Evolutionary conservation across 2,797 vertebrate species (phyloP).

Genomic region (Falco naumanni): DNA sequence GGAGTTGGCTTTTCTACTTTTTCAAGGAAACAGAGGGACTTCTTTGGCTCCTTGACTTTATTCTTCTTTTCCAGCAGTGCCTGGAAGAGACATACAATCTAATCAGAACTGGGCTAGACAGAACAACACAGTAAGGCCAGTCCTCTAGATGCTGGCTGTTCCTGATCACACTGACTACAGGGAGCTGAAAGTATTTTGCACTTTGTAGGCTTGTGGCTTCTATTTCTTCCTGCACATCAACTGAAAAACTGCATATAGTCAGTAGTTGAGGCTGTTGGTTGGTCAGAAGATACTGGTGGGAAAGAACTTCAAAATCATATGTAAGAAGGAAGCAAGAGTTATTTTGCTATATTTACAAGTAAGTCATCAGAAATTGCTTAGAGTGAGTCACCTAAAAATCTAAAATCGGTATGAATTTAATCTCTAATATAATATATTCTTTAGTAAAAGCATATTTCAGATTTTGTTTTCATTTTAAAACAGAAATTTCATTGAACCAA

Average conservation of each 20-base stretch:
- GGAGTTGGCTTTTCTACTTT: conserved; percentile 77
- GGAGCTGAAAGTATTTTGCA: neutral
- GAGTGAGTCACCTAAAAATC: neutral
- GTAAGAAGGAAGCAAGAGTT: neutral
- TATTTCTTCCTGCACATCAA: neutral
- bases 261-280: neutral
- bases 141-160: neutral
- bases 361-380: neutral
- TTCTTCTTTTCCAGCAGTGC: conserved; percentile 76
- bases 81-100: conserved; percentile 72
- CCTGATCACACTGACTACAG: neutral
- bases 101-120: neutral
- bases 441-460: neutral
- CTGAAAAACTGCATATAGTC: neutral
- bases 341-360: neutral
- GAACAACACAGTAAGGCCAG: neutral
- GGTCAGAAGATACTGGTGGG: neutral
- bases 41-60: conserved; percentile 57
- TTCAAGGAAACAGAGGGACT: conserved; percentile 76
- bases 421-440: neutral
- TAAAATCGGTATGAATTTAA: neutral
- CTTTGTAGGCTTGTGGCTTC: neutral
- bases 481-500: neutral
- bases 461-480: neutral
- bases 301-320: neutral